Conservation (phyloP, 2,888 invertebrate genomes). For the Yponomeuta evonymella region DNA sequence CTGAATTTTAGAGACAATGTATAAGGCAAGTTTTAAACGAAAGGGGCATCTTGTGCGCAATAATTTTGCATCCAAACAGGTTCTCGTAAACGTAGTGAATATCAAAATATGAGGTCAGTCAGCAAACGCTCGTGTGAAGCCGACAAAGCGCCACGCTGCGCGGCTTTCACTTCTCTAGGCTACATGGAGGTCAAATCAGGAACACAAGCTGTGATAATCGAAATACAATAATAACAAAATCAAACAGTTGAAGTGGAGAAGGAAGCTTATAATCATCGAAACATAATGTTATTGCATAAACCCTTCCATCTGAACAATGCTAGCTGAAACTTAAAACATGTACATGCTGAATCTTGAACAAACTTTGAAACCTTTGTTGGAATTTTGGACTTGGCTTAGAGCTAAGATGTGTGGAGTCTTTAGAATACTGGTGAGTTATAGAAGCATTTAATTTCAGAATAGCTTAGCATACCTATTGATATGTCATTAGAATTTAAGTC, state of each 20-base stretch:
- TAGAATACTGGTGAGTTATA: slow-evolving; percentile 7
- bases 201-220: not conserved
- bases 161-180: slow-evolving; percentile 12
- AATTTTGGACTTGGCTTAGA: not conserved
- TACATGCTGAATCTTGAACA: not conserved
- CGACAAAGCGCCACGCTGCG: slow-evolving; percentile 9
- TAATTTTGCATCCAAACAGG: slow-evolving; percentile 41
- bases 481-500: not conserved
- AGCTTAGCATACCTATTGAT: not conserved
- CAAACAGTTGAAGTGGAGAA: not conserved
- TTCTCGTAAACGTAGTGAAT: not conserved
- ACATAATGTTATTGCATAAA: no score
- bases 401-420: not conserved
- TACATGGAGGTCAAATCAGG: slow-evolving; percentile 3
- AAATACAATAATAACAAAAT: not conserved
- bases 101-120: slow-evolving; percentile 19
- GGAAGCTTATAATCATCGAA: not conserved
- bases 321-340: no score
- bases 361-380: not conserved
- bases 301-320: not conserved
- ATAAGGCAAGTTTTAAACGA: slow-evolving; percentile 14
- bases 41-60: slow-evolving; percentile 29
- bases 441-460: not conserved
- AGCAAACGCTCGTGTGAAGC: slow-evolving; percentile 12
- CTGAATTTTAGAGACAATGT: slow-evolving; percentile 10